These are phyloP conservation scores for Magallana angulata DNA, from an alignment of 1,140 invertebrate species.

Conservation along the genomic window DNA sequence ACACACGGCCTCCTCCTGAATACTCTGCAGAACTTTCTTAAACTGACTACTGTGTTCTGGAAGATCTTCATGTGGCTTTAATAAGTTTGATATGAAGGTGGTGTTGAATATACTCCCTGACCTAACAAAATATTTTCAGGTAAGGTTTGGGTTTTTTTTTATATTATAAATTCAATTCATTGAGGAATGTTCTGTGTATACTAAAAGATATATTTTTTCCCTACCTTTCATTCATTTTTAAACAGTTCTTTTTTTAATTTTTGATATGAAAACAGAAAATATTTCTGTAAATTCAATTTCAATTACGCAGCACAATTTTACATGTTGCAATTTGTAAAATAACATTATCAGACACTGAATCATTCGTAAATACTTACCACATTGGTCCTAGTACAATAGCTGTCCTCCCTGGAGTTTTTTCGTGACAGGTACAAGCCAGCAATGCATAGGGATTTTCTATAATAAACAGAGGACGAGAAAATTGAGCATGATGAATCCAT, in stretches of 20 bases:
- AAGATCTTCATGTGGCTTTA: not conserved
- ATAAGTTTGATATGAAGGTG: conserved; percentile 40
- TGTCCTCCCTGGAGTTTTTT: conserved; percentile 67
- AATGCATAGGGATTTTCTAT: conserved; percentile 69
- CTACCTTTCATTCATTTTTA: no score
- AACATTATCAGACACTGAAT: not conserved
- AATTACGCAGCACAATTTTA: not conserved
- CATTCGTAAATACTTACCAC: conserved; percentile 61
- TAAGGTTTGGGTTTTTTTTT: no score
- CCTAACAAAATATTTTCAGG: conserved; percentile 36
- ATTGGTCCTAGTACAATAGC: conserved; percentile 69
- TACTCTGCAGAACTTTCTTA: conserved; percentile 5
- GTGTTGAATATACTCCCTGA: conserved; percentile 56
- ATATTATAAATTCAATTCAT: no score
- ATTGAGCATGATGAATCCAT: not conserved
- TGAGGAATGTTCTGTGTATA: no score
- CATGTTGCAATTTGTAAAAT: not conserved
- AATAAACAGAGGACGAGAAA: conserved; percentile 27
- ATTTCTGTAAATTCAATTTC: no score
- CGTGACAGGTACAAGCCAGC: conserved; percentile 67
- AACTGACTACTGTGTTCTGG: conserved; percentile 48
- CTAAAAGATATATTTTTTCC: no score
- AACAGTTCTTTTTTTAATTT: no score
- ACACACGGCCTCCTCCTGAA: conserved; percentile 50
- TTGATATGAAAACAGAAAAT: no score